Evolutionary conservation across 2,113 vertebrate genomes (phyloP).

Genomic region (Falco punctatus): DNA sequence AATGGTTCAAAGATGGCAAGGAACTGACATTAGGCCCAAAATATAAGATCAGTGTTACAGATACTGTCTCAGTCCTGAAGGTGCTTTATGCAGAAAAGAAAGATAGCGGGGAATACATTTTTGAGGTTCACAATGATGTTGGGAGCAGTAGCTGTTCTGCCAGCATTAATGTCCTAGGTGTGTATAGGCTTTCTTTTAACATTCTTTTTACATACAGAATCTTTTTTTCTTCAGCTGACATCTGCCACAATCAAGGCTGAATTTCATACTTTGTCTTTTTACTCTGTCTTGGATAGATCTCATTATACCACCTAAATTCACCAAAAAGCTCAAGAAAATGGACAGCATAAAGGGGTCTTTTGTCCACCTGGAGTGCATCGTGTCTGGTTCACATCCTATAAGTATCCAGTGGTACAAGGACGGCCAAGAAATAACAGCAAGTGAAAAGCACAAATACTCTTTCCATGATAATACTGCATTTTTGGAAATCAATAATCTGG

Average conservation of each 20-base stretch:
- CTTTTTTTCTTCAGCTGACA: not conserved
- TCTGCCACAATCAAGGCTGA: not conserved
- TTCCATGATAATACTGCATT: constrained; percentile 96
- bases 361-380: constrained; percentile 92
- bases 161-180: constrained; percentile 89
- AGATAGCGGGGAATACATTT: constrained; percentile 90
- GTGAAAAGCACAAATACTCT: constrained; percentile 91
- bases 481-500: constrained; percentile 92
- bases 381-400: constrained; percentile 95
- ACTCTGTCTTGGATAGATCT: constrained; percentile 84
- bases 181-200: constrained; percentile 68
- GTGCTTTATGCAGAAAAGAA: constrained; percentile 88
- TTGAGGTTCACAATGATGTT: constrained; percentile 93
- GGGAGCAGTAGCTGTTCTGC: constrained; percentile 90
- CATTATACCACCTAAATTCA: constrained; percentile 95
- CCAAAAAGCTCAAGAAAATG: constrained; percentile 92
- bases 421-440: constrained; percentile 85
- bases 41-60: constrained; percentile 89
- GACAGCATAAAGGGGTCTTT: constrained; percentile 96
- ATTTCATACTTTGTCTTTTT: constrained; percentile 46
- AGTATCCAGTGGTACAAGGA: constrained; percentile 94
- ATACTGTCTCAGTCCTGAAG: constrained; percentile 90
- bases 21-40: constrained; percentile 86
- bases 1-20: constrained; percentile 89
- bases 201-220: not conserved